Conservation (phyloP, 2,113 vertebrate species). For the Pluvialis apricaria region DNA sequence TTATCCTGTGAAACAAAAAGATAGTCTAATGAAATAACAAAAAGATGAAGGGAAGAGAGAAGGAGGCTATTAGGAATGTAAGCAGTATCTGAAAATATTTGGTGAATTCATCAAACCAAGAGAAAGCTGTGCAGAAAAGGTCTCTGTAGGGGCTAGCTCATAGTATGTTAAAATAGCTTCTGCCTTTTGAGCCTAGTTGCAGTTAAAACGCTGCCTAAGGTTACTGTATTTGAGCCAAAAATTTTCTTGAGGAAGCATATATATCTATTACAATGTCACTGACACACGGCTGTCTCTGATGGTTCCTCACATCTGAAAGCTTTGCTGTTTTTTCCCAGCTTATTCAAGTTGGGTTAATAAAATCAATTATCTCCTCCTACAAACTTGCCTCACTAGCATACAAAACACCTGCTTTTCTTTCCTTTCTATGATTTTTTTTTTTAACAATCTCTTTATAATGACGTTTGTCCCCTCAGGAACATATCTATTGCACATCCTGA, state of each 20-base stretch:
- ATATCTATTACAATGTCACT: conserved; percentile 8
- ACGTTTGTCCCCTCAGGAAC: background rate
- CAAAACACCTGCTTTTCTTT: background rate
- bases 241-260: conserved; percentile 45
- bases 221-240: background rate
- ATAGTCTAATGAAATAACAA: background rate
- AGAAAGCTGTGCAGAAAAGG: background rate
- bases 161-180: background rate
- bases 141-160: background rate
- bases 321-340: background rate
- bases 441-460: background rate
- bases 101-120: background rate
- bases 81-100: background rate
- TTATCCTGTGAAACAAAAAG: background rate
- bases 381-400: background rate
- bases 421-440: background rate
- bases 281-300: background rate
- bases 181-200: background rate
- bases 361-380: background rate
- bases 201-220: background rate
- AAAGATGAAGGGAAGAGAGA: background rate
- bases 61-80: background rate
- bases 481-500: conserved; percentile 1
- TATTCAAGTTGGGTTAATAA: background rate
- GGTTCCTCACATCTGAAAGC: background rate